A percentile compares a stretch with the other conserved stretches of the same genome.
phyloP scores from a whole-genome alignment of 2,888 invertebrate genomes.

The Chrysomela aeneicollis region DNA sequence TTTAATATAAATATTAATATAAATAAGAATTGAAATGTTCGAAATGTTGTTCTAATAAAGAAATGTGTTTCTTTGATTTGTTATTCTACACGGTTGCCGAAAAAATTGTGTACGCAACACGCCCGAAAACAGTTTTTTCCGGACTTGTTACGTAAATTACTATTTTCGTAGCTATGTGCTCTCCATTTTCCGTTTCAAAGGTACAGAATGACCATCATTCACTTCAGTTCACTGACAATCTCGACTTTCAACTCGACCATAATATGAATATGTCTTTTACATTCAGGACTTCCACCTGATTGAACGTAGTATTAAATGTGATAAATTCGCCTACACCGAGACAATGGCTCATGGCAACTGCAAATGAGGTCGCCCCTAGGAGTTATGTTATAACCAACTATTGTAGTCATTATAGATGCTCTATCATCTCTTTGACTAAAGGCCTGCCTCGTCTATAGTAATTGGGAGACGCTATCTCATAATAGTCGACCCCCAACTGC shows the following conservation, averaged over 20 bases:
- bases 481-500: not conserved
- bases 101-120: too few relatives aligned
- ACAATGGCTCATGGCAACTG: not conserved
- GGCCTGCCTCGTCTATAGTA: not conserved
- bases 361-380: not conserved
- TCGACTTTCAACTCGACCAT: not conserved
- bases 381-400: not conserved
- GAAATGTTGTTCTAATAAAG: too few relatives aligned
- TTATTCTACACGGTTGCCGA: too few relatives aligned
- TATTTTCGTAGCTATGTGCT: too few relatives aligned
- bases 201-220: too few relatives aligned
- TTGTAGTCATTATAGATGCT: not conserved
- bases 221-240: not conserved
- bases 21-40: too few relatives aligned
- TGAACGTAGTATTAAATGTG: not conserved
- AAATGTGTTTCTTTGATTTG: too few relatives aligned
- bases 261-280: too few relatives aligned
- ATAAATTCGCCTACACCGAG: not conserved
- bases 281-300: not conserved
- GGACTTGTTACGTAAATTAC: too few relatives aligned
- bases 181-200: too few relatives aligned
- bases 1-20: too few relatives aligned
- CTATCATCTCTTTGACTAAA: constrained; percentile 7
- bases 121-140: too few relatives aligned
- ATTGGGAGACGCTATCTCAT: not conserved